These are phyloP conservation scores for Ptychadena robeensis DNA, from an alignment of 2,797 vertebrate genomes.

Conservation along the genomic window DNA sequence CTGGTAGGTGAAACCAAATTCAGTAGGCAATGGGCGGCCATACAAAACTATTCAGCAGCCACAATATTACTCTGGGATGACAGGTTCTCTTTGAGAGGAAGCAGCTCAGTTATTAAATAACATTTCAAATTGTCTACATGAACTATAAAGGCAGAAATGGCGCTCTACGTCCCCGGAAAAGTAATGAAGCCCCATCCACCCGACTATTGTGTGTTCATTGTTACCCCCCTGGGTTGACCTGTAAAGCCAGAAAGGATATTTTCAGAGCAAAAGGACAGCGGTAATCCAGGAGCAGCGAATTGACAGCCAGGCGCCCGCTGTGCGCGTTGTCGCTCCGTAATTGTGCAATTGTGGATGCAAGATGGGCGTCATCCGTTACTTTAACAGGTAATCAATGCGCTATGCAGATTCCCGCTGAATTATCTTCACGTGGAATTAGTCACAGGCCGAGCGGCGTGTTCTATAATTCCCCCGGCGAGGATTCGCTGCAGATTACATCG, in stretches of 20 bases:
- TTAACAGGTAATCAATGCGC: constrained; percentile 45
- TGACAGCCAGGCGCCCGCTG: background rate
- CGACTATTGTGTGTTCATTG: background rate
- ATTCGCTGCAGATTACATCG: constrained; percentile 38
- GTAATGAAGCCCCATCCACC: background rate
- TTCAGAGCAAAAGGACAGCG: background rate
- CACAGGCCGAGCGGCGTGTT: constrained; percentile 35
- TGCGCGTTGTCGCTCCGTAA: constrained; percentile 1
- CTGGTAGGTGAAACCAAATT: too few relatives aligned
- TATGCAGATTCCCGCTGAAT: constrained; percentile 25
- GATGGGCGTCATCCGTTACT: constrained; percentile 39
- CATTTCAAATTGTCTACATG: background rate
- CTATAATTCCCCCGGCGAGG: constrained; percentile 51
- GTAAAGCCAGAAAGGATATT: background rate
- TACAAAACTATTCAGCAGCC: too few relatives aligned
- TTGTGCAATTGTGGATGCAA: constrained; percentile 56
- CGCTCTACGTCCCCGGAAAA: background rate
- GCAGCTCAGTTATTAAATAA: background rate
- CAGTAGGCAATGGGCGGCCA: too few relatives aligned
- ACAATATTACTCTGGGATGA: background rate
- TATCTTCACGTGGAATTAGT: constrained; percentile 45
- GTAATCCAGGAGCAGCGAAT: background rate
- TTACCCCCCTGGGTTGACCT: background rate
- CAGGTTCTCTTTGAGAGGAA: background rate
- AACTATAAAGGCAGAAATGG: background rate